These are phyloP conservation scores for Pyxicephalus adspersus DNA, from an alignment of 2,113 vertebrate species.

Conservation along the genomic window DNA sequence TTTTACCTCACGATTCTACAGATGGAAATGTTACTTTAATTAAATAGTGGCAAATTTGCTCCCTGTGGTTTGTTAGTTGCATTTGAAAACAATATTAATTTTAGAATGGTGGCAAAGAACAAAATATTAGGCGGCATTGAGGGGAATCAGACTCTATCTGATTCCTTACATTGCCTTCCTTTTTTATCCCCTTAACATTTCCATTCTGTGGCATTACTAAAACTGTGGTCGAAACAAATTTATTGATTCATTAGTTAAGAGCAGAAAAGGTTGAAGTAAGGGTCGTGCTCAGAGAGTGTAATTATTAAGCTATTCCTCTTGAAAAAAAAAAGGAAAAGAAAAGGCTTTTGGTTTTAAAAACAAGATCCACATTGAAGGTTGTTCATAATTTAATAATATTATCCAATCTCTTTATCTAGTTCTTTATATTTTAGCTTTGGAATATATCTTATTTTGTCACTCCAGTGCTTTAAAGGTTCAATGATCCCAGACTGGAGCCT, in stretches of 20 bases:
- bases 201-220: neutral
- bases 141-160: neutral
- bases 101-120: neutral
- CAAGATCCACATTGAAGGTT: slow-evolving; percentile 28
- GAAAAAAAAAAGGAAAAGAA: slow-evolving; percentile 8
- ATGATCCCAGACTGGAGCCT: slow-evolving; percentile 26
- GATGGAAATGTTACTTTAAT: slow-evolving; percentile 16
- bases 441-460: slow-evolving; percentile 29
- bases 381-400: slow-evolving; percentile 49
- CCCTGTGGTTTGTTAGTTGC: neutral
- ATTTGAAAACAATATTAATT: slow-evolving; percentile 46
- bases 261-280: neutral
- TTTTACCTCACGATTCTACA: neutral
- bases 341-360: slow-evolving; percentile 24
- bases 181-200: slow-evolving; percentile 17
- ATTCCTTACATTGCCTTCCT: neutral
- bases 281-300: slow-evolving; percentile 17
- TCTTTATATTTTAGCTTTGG: slow-evolving; percentile 36
- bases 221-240: slow-evolving; percentile 26
- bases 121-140: neutral
- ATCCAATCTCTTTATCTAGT: slow-evolving; percentile 49
- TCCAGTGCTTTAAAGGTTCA: slow-evolving; percentile 42
- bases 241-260: slow-evolving; percentile 18
- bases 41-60: slow-evolving; percentile 15
- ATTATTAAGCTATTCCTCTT: slow-evolving; percentile 16